Conservation (phyloP, 2,888 invertebrate genomes). For the Neoscelio sp. region DNA sequence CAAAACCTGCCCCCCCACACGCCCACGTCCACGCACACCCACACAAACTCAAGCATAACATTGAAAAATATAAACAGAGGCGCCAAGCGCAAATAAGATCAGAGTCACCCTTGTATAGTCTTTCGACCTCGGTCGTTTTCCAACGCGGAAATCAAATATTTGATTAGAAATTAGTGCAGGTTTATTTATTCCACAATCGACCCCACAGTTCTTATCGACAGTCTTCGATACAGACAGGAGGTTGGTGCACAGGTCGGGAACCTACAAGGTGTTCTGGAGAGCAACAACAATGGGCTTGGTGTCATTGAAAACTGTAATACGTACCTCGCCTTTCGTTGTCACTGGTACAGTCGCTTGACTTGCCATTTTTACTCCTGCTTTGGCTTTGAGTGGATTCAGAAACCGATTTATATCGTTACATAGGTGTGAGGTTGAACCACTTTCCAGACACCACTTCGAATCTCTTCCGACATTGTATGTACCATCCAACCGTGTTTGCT, state of each 20-base stretch:
- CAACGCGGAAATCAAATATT: no score
- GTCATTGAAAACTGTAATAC: neutral
- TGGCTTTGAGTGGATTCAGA: neutral
- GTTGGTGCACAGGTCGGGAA: conserved; percentile 47
- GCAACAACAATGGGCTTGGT: neutral
- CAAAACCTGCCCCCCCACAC: no score
- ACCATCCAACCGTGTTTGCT: neutral
- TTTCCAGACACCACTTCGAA: neutral
- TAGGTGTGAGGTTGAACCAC: neutral
- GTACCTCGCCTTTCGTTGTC: conserved; percentile 13
- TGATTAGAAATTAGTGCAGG: no score
- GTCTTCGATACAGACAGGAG: conserved; percentile 51
- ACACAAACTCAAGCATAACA: no score
- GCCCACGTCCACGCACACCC: no score
- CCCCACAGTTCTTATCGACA: conserved; percentile 13
- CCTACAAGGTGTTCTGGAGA: neutral
- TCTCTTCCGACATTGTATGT: no score
- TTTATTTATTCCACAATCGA: no score
- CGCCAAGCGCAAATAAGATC: no score
- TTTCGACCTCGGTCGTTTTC: no score
- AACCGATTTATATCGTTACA: neutral
- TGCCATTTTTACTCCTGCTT: neutral
- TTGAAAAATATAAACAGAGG: no score
- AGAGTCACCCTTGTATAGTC: no score
- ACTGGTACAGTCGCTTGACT: neutral